Conservation (phyloP, 2,797 vertebrate genomes). For the Amniataba percoides region DNA sequence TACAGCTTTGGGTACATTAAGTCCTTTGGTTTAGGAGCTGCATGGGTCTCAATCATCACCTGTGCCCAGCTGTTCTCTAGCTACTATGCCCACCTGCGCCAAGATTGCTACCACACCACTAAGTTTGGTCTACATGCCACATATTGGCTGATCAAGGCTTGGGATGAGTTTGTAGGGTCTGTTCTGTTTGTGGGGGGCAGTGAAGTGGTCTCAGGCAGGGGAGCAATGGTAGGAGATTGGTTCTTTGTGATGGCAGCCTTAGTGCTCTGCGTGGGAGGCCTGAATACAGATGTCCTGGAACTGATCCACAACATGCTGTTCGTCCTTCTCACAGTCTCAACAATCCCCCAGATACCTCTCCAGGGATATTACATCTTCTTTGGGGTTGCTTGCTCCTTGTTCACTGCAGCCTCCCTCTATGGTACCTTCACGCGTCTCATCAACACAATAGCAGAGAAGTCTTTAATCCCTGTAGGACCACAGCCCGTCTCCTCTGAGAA, state of each 20-base stretch:
- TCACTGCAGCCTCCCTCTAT: slow-evolving; percentile 85
- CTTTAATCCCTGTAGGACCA: slow-evolving; percentile 86
- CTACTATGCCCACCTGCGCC: slow-evolving; percentile 89
- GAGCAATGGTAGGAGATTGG: slow-evolving; percentile 89
- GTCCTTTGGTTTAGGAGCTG: slow-evolving; percentile 84
- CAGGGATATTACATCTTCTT: slow-evolving; percentile 84
- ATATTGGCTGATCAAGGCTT: slow-evolving; percentile 90
- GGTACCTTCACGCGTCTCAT: slow-evolving; percentile 88
- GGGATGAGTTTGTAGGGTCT: slow-evolving; percentile 89
- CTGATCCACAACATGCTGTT: slow-evolving; percentile 88
- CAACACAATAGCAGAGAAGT: slow-evolving; percentile 92
- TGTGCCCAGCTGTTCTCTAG: slow-evolving; percentile 88
- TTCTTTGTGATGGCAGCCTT: slow-evolving; percentile 88
- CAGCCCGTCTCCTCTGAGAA: slow-evolving; percentile 83
- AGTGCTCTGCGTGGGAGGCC: slow-evolving; percentile 84
- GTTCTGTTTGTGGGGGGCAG: slow-evolving; percentile 44
- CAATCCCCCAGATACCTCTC: slow-evolving; percentile 87
- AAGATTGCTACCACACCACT: slow-evolving; percentile 89
- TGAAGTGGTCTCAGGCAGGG: slow-evolving; percentile 69
- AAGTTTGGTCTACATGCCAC: slow-evolving; percentile 89
- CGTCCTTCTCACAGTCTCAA: slow-evolving; percentile 85
- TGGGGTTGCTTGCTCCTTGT: slow-evolving; percentile 87
- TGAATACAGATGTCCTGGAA: slow-evolving; percentile 88
- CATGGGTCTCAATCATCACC: slow-evolving; percentile 89
- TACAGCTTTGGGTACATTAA: slow-evolving; percentile 89